Conservation (phyloP, 2,113 vertebrate genomes). For the Pao palembangensis region DNA sequence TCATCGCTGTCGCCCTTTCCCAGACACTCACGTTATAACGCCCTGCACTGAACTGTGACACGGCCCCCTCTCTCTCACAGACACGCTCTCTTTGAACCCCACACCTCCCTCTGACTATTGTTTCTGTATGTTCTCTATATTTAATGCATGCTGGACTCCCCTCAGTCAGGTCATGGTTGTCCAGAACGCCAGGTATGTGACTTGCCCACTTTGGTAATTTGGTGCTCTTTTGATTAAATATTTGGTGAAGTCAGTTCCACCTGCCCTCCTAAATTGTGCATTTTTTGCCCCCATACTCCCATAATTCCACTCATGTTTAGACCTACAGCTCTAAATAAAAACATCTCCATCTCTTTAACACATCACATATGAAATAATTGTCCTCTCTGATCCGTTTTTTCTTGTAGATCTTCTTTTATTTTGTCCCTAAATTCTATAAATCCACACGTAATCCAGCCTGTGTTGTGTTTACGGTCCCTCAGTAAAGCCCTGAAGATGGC, state of each 20-base stretch:
- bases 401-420: conserved; percentile 38
- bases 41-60: conserved; percentile 4
- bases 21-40: conserved; percentile 1
- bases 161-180: conserved; percentile 99
- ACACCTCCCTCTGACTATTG: conserved; percentile 71
- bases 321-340: conserved; percentile 23
- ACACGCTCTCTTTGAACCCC: conserved; percentile 52
- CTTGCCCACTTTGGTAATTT: conserved; percentile 59
- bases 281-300: conserved; percentile 19
- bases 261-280: conserved; percentile 32
- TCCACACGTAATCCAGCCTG: conserved; percentile 26
- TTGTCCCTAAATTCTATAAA: conserved; percentile 34
- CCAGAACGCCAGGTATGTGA: conserved; percentile 96
- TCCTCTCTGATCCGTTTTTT: conserved; percentile 34
- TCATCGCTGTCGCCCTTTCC: conserved; percentile 7
- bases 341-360: conserved; percentile 32
- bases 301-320: conserved; percentile 27
- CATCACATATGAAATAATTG: conserved; percentile 22
- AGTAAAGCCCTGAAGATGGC: conserved; percentile 24
- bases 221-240: conserved; percentile 55
- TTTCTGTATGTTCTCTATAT: conserved; percentile 77
- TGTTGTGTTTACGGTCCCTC: conserved; percentile 42
- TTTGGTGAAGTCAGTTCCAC: conserved; percentile 26
- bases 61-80: conserved; percentile 17
- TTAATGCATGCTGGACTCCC: conserved; percentile 81